A percentile compares a stretch with the other conserved stretches of the same genome.
These are phyloP conservation scores for Drepanosiphum platanoidis DNA, from an alignment of 2,888 invertebrate species.

Conservation along the genomic window DNA sequence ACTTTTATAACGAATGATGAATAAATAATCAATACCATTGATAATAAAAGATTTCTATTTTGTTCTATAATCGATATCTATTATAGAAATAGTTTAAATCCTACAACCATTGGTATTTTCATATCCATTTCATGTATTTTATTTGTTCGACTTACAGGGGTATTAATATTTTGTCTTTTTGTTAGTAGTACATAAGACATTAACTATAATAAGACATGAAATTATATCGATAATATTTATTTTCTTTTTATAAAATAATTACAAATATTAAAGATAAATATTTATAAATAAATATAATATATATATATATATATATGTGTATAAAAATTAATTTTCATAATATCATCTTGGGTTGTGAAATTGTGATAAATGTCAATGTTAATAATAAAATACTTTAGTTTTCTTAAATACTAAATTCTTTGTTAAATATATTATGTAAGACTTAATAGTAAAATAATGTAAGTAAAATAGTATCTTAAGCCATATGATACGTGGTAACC, in stretches of 20 bases:
- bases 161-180: too few relatives aligned
- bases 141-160: too few relatives aligned
- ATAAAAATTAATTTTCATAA: too few relatives aligned
- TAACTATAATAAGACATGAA: neutral
- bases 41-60: too few relatives aligned
- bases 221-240: neutral
- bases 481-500: conserved; percentile 5
- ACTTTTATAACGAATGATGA: too few relatives aligned
- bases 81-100: neutral
- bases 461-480: neutral
- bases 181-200: too few relatives aligned
- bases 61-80: too few relatives aligned
- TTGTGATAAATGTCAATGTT: neutral
- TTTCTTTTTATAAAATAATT: neutral
- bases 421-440: neutral
- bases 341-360: too few relatives aligned
- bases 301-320: too few relatives aligned
- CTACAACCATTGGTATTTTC: neutral
- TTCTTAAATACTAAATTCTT: neutral
- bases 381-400: neutral
- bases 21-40: too few relatives aligned
- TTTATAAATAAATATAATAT: neutral
- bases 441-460: neutral
- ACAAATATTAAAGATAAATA: neutral
- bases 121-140: neutral